These are phyloP conservation scores for Pithys albifrons DNA, from an alignment of 2,113 vertebrate genomes.

Conservation along the genomic window DNA sequence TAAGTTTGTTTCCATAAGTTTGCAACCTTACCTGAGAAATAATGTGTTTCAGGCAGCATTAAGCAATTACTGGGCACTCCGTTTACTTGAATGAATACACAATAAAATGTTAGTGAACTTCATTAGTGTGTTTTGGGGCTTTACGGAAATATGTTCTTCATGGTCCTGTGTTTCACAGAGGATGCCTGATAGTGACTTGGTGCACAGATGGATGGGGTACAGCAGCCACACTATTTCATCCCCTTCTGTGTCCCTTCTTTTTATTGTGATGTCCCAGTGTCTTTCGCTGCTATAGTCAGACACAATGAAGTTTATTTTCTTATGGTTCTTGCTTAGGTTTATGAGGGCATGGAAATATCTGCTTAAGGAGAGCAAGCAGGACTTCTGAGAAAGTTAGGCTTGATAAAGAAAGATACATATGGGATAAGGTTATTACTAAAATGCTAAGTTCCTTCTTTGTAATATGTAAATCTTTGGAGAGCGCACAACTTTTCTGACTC, in stretches of 20 bases:
- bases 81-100: neutral
- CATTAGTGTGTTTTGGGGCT: neutral
- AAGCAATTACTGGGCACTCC: neutral
- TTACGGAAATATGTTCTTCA: neutral
- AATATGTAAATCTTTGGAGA: neutral
- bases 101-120: neutral
- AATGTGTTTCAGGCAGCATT: neutral
- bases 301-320: neutral
- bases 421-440: neutral
- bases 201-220: neutral
- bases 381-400: neutral
- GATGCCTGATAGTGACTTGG: neutral
- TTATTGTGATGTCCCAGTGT: neutral
- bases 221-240: neutral
- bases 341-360: neutral
- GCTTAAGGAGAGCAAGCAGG: neutral
- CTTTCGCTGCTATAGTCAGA: neutral
- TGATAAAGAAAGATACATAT: neutral
- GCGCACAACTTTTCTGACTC: neutral
- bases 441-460: neutral
- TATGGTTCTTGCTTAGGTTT: neutral
- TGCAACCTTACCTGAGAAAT: neutral
- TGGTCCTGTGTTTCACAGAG: rapidly evolving
- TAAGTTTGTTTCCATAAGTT: neutral
- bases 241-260: neutral